A percentile compares a stretch with the other conserved stretches of the same genome.
Conservation (phyloP, 1,140 invertebrate genomes). For the Hirudo medicinalis region DNA sequence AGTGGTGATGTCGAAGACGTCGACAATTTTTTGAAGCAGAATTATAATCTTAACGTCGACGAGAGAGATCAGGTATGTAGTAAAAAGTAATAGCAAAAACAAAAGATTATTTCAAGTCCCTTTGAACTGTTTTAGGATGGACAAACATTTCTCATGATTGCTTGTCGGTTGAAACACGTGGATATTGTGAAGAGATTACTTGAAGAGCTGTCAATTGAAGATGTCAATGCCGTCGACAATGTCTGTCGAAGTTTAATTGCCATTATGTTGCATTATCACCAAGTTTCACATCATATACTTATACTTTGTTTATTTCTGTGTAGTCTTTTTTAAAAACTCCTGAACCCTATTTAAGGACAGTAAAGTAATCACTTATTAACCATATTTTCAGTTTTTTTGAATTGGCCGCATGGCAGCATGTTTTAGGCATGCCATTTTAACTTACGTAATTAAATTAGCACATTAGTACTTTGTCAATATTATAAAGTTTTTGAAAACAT, state of each 20-base stretch:
- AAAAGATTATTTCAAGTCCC: conserved; percentile 7
- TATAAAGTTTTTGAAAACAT: neutral
- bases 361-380: neutral
- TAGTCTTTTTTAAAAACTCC: neutral
- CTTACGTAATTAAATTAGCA: too few relatives aligned
- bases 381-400: neutral
- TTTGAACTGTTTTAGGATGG: conserved; percentile 56
- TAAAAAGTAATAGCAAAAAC: neutral
- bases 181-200: conserved; percentile 69
- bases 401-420: too few relatives aligned
- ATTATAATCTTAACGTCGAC: conserved; percentile 50
- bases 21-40: conserved; percentile 28
- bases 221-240: conserved; percentile 74
- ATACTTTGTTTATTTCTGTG: neutral
- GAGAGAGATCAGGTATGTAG: conserved; percentile 71
- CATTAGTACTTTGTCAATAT: too few relatives aligned
- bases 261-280: conserved; percentile 20
- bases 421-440: too few relatives aligned
- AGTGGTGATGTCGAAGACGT: conserved; percentile 31
- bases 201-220: conserved; percentile 57
- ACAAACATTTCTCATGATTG: conserved; percentile 75
- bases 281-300: neutral
- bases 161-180: conserved; percentile 62
- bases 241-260: conserved; percentile 41
- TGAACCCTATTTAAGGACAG: neutral